phyloP scores from a whole-genome alignment of 2,797 vertebrate genomes.

The Chloroceryle amazona region DNA sequence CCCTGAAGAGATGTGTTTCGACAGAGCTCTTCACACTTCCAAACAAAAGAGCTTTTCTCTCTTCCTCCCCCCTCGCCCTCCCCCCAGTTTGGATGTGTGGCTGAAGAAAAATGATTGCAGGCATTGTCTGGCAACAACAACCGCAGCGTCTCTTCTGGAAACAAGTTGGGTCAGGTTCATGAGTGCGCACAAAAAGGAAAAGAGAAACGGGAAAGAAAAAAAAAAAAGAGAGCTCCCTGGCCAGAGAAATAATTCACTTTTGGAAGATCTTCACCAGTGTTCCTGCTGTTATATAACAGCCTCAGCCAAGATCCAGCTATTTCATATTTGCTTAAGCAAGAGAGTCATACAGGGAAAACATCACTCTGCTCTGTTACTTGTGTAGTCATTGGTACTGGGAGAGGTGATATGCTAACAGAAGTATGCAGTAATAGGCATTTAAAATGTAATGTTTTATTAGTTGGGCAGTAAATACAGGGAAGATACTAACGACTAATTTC shows the following conservation, averaged over 20 bases:
- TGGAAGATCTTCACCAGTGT: constrained; percentile 70
- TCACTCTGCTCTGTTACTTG: constrained; percentile 1
- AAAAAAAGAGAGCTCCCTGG: background rate
- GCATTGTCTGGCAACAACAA: constrained; percentile 81
- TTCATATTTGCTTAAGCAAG: constrained; percentile 52
- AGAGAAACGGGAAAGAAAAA: rapidly evolving
- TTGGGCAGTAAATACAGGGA: constrained; percentile 11
- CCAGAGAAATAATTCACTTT: constrained; percentile 71
- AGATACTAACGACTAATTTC: background rate
- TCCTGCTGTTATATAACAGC: constrained; percentile 68
- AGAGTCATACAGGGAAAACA: constrained; percentile 37
- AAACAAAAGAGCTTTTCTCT: constrained; percentile 73
- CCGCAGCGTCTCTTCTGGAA: constrained; percentile 72
- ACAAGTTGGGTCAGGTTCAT: constrained; percentile 81
- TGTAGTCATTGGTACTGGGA: constrained; percentile 54
- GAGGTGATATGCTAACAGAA: constrained; percentile 42
- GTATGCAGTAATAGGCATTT: background rate
- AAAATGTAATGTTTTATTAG: constrained; percentile 2
- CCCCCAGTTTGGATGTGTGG: constrained; percentile 39
- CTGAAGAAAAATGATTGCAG: constrained; percentile 73
- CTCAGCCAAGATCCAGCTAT: constrained; percentile 66
- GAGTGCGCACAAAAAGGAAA: background rate
- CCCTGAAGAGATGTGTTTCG: constrained; percentile 56
- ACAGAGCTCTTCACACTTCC: constrained; percentile 73
- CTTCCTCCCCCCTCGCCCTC: constrained; percentile 54